Evolutionary conservation across 1,140 invertebrate genomes (phyloP).

Genomic region (Eurytemora carolleeae): DNA sequence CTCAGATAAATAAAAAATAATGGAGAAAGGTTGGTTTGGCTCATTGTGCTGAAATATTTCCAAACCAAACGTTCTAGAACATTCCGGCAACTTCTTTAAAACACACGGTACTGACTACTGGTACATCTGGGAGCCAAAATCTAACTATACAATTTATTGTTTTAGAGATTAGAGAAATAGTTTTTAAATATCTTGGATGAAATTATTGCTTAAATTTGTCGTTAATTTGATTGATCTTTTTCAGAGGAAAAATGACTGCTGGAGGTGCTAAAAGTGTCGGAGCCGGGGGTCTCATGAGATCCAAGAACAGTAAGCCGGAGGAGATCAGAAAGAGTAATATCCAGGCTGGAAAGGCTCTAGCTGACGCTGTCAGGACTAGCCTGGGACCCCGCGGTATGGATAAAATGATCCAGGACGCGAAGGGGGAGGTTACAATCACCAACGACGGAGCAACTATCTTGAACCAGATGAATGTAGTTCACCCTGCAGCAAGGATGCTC

Average conservation of each 20-base stretch:
- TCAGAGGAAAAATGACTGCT: conserved; percentile 5
- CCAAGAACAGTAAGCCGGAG: conserved; percentile 13
- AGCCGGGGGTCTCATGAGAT: conserved; percentile 5
- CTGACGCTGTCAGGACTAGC: conserved; percentile 95
- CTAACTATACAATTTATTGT: too few species aligned
- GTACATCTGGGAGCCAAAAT: too few species aligned
- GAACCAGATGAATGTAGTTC: conserved; percentile 95
- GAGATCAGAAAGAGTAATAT: conserved; percentile 7
- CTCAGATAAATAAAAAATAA: too few species aligned
- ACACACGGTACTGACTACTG: too few species aligned
- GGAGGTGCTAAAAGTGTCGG: background rate
- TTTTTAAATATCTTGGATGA: too few species aligned
- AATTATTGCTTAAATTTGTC: background rate
- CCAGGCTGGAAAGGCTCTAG: conserved; percentile 48
- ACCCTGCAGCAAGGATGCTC: conserved; percentile 98
- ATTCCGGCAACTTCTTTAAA: too few species aligned
- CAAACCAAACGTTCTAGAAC: too few species aligned
- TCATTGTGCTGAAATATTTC: too few species aligned
- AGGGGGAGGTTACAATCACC: conserved; percentile 97
- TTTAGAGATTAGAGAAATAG: too few species aligned
- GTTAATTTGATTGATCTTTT: background rate
- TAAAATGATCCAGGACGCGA: conserved; percentile 96
- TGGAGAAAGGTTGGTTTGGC: too few species aligned
- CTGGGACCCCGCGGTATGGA: conserved; percentile 97
- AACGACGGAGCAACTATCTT: conserved; percentile 99